Evolutionary conservation across 2,113 vertebrate species (phyloP).

Genomic region (Panthera tigris): DNA sequence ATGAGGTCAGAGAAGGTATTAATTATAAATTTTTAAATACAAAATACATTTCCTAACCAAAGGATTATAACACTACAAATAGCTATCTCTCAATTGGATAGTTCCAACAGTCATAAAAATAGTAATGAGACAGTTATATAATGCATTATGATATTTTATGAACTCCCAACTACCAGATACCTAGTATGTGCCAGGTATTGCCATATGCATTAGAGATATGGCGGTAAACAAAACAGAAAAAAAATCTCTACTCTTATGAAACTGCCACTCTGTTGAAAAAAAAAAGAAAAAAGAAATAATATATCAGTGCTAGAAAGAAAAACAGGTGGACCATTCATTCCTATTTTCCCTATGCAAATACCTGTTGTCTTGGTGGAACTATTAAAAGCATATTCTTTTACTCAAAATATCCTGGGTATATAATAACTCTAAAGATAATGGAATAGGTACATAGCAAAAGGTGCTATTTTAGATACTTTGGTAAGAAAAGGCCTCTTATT

Average conservation of each 20-base stretch:
- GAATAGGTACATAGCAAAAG: neutral
- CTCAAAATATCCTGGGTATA: neutral
- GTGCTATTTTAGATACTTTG: neutral
- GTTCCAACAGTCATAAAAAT: conserved; percentile 17
- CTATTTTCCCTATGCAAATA: neutral
- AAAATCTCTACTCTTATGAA: conserved; percentile 13
- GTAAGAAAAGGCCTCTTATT: neutral
- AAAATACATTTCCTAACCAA: conserved; percentile 43
- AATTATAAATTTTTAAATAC: conserved; percentile 12
- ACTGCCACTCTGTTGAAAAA: neutral
- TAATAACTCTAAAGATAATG: neutral
- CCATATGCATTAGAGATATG: neutral
- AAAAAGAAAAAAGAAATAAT: neutral
- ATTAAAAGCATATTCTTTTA: neutral
- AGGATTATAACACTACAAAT: neutral
- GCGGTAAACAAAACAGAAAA: neutral
- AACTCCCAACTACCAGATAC: neutral
- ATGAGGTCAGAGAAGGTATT: neutral
- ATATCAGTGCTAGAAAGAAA: neutral
- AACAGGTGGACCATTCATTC: neutral
- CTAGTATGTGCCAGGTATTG: neutral
- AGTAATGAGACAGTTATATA: neutral
- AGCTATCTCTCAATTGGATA: neutral
- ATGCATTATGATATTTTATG: neutral
- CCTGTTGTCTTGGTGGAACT: neutral